These are phyloP conservation scores for Brachionus asplanchnoidis DNA, from an alignment of 1,140 invertebrate species.

Conservation along the genomic window DNA sequence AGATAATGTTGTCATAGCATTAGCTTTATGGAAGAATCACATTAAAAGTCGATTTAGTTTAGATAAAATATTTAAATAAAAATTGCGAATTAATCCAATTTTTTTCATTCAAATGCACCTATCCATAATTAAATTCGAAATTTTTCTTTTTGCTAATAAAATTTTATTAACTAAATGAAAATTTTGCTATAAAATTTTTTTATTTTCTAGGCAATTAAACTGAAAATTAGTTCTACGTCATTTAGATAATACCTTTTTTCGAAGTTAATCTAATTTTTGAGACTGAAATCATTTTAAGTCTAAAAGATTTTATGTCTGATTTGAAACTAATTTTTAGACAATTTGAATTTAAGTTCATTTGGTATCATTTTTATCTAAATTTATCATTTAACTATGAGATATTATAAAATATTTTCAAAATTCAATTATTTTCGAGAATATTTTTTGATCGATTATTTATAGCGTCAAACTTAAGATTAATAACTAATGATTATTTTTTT, in stretches of 20 bases:
- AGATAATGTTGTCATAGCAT: constrained; percentile 28
- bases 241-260: neutral
- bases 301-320: neutral
- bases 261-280: neutral
- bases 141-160: neutral
- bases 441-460: neutral
- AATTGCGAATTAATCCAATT: neutral
- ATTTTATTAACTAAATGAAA: neutral
- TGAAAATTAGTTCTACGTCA: neutral
- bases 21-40: neutral
- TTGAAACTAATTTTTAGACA: neutral
- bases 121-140: neutral
- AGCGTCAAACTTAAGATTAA: neutral
- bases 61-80: neutral
- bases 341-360: too few species aligned
- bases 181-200: neutral
- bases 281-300: neutral
- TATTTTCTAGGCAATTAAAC: neutral
- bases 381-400: neutral
- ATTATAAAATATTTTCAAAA: neutral
- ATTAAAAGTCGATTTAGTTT: too few species aligned
- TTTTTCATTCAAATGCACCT: neutral
- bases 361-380: neutral
- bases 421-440: neutral
- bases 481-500: neutral